These are phyloP conservation scores for Conchocele bisecta DNA, from an alignment of 2,888 invertebrate species.

Conservation along the genomic window DNA sequence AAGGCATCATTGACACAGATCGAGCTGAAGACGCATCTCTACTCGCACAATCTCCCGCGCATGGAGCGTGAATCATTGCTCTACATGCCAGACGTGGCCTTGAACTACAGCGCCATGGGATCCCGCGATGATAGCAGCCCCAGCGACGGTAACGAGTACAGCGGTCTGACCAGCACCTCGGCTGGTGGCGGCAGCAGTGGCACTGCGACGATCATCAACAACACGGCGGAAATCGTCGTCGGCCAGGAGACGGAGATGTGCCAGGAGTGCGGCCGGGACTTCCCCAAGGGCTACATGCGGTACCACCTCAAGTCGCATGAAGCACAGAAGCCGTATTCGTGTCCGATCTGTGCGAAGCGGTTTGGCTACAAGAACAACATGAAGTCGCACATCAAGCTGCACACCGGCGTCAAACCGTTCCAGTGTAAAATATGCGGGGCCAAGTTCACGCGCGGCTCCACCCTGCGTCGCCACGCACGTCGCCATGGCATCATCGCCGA, in stretches of 20 bases:
- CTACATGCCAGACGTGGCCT: constrained; percentile 59
- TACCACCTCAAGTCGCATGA: constrained; percentile 76
- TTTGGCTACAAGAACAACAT: constrained; percentile 80
- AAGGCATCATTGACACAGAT: constrained; percentile 63
- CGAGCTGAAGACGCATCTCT: constrained; percentile 66
- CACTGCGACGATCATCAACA: neutral
- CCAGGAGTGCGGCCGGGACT: constrained; percentile 73
- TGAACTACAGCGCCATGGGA: constrained; percentile 28
- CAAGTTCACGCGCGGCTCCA: constrained; percentile 77
- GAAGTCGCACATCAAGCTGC: constrained; percentile 79
- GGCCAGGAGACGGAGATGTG: constrained; percentile 72
- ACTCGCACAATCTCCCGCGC: constrained; percentile 66
- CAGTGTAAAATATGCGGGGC: constrained; percentile 77
- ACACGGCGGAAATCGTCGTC: constrained; percentile 1
- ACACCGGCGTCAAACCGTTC: constrained; percentile 77
- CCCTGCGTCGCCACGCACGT: constrained; percentile 74
- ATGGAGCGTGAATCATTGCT: constrained; percentile 65
- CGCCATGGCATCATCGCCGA: constrained; percentile 74
- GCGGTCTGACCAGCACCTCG: constrained; percentile 13
- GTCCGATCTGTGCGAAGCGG: constrained; percentile 75
- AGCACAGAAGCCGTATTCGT: constrained; percentile 77
- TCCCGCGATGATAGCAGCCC: constrained; percentile 34
- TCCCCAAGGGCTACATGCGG: constrained; percentile 74
- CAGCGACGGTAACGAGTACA: constrained; percentile 31
- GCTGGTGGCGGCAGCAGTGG: neutral